phyloP scores from a whole-genome alignment of 2,113 vertebrate species.

The Bettongia penicillata region DNA sequence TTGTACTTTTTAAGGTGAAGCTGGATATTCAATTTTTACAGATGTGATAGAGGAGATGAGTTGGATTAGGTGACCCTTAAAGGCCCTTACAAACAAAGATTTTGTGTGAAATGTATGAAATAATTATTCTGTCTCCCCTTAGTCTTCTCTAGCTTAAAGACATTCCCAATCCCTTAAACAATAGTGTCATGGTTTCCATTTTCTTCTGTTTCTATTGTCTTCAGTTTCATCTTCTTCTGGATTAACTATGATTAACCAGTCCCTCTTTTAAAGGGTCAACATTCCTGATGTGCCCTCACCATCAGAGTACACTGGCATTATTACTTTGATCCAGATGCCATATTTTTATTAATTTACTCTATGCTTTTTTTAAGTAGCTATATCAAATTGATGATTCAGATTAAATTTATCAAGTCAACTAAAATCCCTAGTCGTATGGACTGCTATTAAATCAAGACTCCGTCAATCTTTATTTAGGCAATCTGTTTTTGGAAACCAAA shows the following conservation, averaged over 20 bases:
- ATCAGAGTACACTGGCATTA: neutral
- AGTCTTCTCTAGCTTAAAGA: neutral
- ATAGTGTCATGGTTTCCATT: neutral
- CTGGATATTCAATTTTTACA: neutral
- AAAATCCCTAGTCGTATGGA: neutral
- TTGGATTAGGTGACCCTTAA: neutral
- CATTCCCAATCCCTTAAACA: neutral
- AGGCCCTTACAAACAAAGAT: neutral
- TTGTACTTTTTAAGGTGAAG: neutral
- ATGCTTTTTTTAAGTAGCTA: neutral
- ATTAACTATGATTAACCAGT: neutral
- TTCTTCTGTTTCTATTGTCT: neutral
- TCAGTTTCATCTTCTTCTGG: neutral
- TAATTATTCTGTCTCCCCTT: neutral
- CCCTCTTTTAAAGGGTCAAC: neutral
- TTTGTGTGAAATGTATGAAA: neutral
- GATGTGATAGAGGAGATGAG: neutral
- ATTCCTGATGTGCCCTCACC: neutral
- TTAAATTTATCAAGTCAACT: neutral
- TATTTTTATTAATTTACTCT: neutral
- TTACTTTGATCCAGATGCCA: neutral
- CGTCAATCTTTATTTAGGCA: neutral
- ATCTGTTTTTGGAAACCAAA: conserved; percentile 10
- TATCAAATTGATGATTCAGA: neutral
- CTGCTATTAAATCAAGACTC: neutral